A percentile compares a stretch with the other conserved stretches of the same genome.
phyloP scores from a whole-genome alignment of 1,140 invertebrate species.

The Cardiocondyla obscurior region DNA sequence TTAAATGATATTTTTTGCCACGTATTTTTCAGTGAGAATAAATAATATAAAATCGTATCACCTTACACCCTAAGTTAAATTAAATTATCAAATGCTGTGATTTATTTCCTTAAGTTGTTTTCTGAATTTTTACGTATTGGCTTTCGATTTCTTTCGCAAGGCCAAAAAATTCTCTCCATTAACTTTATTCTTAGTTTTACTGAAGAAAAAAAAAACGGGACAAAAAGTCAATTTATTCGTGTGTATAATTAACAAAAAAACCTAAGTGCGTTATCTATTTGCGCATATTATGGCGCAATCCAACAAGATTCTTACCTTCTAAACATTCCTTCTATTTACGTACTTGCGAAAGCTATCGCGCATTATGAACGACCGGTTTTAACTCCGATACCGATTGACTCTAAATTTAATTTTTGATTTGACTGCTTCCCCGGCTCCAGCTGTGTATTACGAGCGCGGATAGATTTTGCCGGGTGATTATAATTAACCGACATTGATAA shows the following conservation, averaged over 20 bases:
- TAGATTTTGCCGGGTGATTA: not conserved
- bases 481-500: constrained; percentile 3
- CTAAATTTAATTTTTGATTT: constrained; percentile 1
- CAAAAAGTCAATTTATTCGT: not conserved
- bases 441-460: not conserved
- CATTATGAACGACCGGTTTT: constrained; percentile 22
- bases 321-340: constrained; percentile 11
- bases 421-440: not conserved
- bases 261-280: not conserved
- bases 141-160: too few relatives aligned
- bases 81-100: not conserved
- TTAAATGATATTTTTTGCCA: not conserved
- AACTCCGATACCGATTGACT: not conserved
- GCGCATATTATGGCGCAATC: not conserved
- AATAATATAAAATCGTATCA: not conserved
- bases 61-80: not conserved
- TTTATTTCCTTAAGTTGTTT: too few relatives aligned
- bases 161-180: not conserved
- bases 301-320: not conserved
- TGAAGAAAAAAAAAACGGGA: not conserved
- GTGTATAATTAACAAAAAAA: not conserved
- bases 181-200: not conserved
- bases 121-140: not conserved
- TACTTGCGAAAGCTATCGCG: not conserved
- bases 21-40: not conserved